phyloP scores from a whole-genome alignment of 2,888 invertebrate species.

The Lobophora halterata region DNA sequence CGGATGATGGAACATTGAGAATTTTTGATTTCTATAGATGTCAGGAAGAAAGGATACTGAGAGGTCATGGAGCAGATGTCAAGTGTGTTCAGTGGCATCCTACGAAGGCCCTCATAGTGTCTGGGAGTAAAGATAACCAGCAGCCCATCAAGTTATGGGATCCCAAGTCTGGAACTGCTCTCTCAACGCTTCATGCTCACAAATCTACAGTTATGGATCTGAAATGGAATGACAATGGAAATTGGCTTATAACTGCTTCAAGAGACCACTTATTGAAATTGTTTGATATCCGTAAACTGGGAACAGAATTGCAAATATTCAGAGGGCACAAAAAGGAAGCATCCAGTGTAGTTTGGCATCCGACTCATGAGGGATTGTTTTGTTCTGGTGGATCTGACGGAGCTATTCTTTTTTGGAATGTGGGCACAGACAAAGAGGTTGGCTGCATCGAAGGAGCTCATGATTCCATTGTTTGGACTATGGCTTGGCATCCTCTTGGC shows the following conservation, averaged over 20 bases:
- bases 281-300: conserved; percentile 97
- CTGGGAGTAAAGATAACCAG: conserved; percentile 99
- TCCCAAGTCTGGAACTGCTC: conserved; percentile 96
- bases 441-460: conserved; percentile 99
- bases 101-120: conserved; percentile 96
- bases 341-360: conserved; percentile 98
- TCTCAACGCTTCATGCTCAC: conserved; percentile 99
- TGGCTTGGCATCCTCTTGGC: conserved; percentile 99
- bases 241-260: conserved; percentile 99
- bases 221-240: conserved; percentile 99
- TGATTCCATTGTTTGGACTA: conserved; percentile 99
- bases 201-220: conserved; percentile 99
- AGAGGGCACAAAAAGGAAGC: conserved; percentile 99
- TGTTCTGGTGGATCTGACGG: conserved; percentile 99
- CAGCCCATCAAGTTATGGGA: conserved; percentile 99
- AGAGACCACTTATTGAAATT: conserved; percentile 98
- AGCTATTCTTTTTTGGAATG: conserved; percentile 99
- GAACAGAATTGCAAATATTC: conserved; percentile 97
- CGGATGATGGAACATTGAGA: conserved; percentile 98
- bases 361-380: conserved; percentile 97
- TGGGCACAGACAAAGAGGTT: conserved; percentile 98
- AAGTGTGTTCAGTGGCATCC: conserved; percentile 99
- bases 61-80: conserved; percentile 98
- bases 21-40: conserved; percentile 99
- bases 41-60: conserved; percentile 95